phyloP scores from a whole-genome alignment of 2,888 invertebrate species.

The Acrocyrtus sp. region DNA sequence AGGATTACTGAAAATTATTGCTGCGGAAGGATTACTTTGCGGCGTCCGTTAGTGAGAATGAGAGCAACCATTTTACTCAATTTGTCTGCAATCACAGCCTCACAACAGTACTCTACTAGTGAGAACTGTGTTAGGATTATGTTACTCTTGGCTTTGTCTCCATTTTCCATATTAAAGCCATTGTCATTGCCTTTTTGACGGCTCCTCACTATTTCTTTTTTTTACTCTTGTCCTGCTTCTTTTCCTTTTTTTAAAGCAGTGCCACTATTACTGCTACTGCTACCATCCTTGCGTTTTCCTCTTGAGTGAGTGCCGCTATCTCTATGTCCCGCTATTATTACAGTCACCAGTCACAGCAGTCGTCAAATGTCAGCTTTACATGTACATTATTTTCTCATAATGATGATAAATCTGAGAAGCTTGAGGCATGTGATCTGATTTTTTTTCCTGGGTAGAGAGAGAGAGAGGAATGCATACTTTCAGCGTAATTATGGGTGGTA shows the following conservation, averaged over 20 bases:
- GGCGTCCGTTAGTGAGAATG: slow-evolving; percentile 16
- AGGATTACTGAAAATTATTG: neutral
- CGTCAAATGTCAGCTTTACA: no score
- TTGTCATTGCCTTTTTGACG: slow-evolving; percentile 37
- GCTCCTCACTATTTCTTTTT: neutral
- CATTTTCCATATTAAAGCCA: slow-evolving; percentile 31
- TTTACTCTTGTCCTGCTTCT: neutral
- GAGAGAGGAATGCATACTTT: no score
- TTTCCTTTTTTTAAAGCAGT: no score
- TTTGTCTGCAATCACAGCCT: neutral
- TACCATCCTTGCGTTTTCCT: neutral
- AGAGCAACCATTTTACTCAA: slow-evolving; percentile 20
- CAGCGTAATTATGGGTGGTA: no score
- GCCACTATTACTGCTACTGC: no score
- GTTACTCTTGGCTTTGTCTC: no score
- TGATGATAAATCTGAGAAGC: no score
- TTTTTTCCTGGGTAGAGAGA: no score
- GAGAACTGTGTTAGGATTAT: no score
- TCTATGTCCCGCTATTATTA: neutral
- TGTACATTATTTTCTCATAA: no score
- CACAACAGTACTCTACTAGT: neutral
- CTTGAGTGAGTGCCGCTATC: neutral
- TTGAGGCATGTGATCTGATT: no score
- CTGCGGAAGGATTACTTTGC: neutral
- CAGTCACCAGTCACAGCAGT: no score